Conservation (phyloP, 1,140 invertebrate species). For the Trachelipus rathkii region DNA sequence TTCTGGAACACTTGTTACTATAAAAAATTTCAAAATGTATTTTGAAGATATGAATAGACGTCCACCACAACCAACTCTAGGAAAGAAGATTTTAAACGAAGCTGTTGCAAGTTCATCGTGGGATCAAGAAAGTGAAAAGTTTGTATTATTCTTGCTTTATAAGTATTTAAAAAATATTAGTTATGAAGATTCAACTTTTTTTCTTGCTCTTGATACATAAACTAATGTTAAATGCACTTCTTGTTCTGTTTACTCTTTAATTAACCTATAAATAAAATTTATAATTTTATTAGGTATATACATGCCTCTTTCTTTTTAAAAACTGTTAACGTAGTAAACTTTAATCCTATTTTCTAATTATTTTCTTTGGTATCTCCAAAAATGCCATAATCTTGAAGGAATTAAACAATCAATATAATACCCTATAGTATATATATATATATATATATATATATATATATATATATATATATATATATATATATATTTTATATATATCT, state of each 20-base stretch:
- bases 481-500: too few species aligned
- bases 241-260: neutral
- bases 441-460: too few species aligned
- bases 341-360: too few species aligned
- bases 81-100: constrained; percentile 80
- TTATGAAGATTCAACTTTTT: constrained; percentile 6
- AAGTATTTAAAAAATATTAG: constrained; percentile 16
- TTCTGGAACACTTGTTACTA: constrained; percentile 63
- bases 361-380: too few species aligned
- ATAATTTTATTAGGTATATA: too few species aligned
- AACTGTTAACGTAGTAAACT: too few species aligned
- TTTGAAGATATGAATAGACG: constrained; percentile 74
- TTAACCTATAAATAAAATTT: too few species aligned
- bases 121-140: constrained; percentile 58
- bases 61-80: constrained; percentile 74
- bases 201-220: neutral
- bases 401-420: too few species aligned
- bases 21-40: constrained; percentile 75
- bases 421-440: too few species aligned
- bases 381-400: too few species aligned
- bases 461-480: too few species aligned
- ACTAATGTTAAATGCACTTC: neutral
- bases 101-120: constrained; percentile 69
- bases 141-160: constrained; percentile 29
- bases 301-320: too few species aligned